Evolutionary conservation across 2,888 invertebrate species (phyloP).

Genomic region (Tubulanus polymorphus): DNA sequence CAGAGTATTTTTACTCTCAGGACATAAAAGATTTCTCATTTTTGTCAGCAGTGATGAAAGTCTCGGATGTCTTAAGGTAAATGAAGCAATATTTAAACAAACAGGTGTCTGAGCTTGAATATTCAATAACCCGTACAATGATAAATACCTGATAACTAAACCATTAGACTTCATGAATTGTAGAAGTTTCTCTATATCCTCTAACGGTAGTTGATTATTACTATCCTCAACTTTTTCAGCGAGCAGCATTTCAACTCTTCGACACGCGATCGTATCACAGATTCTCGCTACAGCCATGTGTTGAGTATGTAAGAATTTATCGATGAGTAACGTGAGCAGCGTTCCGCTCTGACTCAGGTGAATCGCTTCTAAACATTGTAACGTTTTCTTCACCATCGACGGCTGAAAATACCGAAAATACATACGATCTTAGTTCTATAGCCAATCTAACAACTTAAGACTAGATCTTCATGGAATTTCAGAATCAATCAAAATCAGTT

Average conservation of each 20-base stretch:
- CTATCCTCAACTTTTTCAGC: conserved; percentile 57
- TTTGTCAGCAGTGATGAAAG: conserved; percentile 45
- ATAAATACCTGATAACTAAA: conserved; percentile 59
- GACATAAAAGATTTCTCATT: conserved; percentile 24
- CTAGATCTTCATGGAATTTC: too few species aligned
- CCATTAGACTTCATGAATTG: conserved; percentile 57
- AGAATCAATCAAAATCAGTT: too few species aligned
- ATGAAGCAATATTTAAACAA: conserved; percentile 1
- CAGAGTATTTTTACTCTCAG: conserved; percentile 17
- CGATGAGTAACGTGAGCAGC: conserved; percentile 63
- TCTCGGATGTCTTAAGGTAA: conserved; percentile 37
- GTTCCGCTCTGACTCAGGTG: conserved; percentile 69
- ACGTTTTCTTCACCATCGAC: conserved; percentile 65
- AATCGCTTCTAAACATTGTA: conserved; percentile 65
- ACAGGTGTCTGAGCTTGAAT: neutral
- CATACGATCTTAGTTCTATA: too few species aligned
- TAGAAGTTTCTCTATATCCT: conserved; percentile 66
- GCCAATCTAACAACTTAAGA: too few species aligned
- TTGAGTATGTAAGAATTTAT: conserved; percentile 65
- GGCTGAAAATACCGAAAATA: conserved; percentile 55
- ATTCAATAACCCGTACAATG: neutral
- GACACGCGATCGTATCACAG: conserved; percentile 69
- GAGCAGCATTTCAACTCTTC: conserved; percentile 65
- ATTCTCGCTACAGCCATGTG: conserved; percentile 66
- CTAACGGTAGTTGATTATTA: conserved; percentile 64